Evolutionary conservation across 2,113 vertebrate genomes (phyloP), one percentile per base, ranked within the genome.

Genomic region (Pygoscelis antarcticus): DNA sequence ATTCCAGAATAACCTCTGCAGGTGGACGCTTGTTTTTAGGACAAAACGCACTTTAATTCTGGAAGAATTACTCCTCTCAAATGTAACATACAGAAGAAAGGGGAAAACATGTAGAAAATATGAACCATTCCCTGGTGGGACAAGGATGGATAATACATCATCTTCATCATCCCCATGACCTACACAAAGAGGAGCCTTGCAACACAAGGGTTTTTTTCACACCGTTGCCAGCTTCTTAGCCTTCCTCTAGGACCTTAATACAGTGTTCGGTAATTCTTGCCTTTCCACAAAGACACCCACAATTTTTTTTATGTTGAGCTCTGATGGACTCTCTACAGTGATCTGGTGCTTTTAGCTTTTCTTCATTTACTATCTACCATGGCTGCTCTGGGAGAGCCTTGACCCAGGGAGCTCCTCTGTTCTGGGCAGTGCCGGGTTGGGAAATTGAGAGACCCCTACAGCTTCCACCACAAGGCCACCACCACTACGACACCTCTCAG

Each of bases 291-390:
- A 52, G 64, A 65, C 17, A 40, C 3, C 5, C 7, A 14, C 8
- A 27, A 14, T 49, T 52, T 51, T 7, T 22, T 78, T 87, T 61
- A 15, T 5, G 13, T 6, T 29, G 65, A 74, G n/a, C 27, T 70
- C 38, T 0, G 3, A 77, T 6, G 8, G 44, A 40, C 23, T 70
- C 49, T 57, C 36, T 42, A 26, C n/a, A 52, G 34, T 3, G n/a
- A 93, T n/a, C 32, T 46, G 27, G 38, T 79, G 29, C 65, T 77
- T 72, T 82, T 22, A 79, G 13, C 17, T 79, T 47, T 69, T 27
- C 30, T 74, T 74, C 0, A 0, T 38, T 22, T 30, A 55, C 36
- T 34, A 5, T 16, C 23, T 32, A n/a, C 17, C 6, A 11, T 6
- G 23, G 32, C 17, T 71, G 16, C 23, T 19, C 23, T 38, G 9